Conservation (phyloP, 2,888 invertebrate genomes). For the Pandemis corylana region DNA sequence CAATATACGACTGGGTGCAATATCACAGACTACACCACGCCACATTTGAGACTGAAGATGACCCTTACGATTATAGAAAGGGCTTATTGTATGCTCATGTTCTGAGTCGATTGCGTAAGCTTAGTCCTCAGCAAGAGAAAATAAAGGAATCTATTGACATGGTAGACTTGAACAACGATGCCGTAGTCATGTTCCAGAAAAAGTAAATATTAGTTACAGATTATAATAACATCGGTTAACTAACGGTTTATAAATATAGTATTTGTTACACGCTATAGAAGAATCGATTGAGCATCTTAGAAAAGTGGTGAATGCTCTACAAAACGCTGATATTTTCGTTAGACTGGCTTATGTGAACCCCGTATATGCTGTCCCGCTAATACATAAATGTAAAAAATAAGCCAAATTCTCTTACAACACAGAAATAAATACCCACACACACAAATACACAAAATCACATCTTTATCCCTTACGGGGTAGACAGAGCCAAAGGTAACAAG, state of each 20-base stretch:
- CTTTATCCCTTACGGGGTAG: too few relatives aligned
- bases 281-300: too few relatives aligned
- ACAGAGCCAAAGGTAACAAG: too few relatives aligned
- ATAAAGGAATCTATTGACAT: constrained; percentile 89
- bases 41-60: constrained; percentile 90
- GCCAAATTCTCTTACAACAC: too few relatives aligned
- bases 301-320: too few relatives aligned
- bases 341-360: too few relatives aligned
- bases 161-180: constrained; percentile 91
- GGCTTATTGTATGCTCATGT: constrained; percentile 94
- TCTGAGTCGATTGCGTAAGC: constrained; percentile 87
- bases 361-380: too few relatives aligned
- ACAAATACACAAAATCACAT: too few relatives aligned
- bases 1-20: constrained; percentile 93
- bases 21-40: constrained; percentile 93
- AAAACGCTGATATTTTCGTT: too few relatives aligned
- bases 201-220: constrained; percentile 79
- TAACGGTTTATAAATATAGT: too few relatives aligned
- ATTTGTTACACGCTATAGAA: background rate
- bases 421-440: too few relatives aligned
- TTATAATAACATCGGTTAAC: background rate
- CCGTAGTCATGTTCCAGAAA: constrained; percentile 92
- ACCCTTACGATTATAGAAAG: constrained; percentile 91
- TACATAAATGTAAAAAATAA: too few relatives aligned
- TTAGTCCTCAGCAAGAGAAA: constrained; percentile 87